A percentile compares a stretch with the other conserved stretches of the same genome.
Evolutionary conservation across 2,888 invertebrate species (phyloP).

Genomic region (Apamea epomidion): DNA sequence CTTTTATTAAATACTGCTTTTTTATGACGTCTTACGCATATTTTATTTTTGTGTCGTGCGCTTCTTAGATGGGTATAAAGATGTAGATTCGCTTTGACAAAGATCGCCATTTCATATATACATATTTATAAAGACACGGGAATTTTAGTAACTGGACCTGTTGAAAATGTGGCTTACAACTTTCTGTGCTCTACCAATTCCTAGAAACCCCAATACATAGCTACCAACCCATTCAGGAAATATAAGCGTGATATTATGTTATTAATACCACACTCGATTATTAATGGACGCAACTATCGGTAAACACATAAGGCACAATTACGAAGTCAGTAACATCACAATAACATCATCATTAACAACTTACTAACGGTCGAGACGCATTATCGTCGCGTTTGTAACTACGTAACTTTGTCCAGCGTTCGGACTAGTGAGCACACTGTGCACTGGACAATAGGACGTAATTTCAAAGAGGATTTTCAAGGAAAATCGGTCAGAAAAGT

Average conservation of each 20-base stretch:
- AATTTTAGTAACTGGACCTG: too few relatives aligned
- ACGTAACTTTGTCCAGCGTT: constrained; percentile 39
- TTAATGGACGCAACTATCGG: constrained; percentile 3
- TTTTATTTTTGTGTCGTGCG: too few relatives aligned
- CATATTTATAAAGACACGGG: too few relatives aligned
- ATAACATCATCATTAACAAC: constrained; percentile 27
- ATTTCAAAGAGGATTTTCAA: background rate
- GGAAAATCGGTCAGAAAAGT: too few relatives aligned
- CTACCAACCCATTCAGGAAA: background rate
- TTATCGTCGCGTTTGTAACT: constrained; percentile 16
- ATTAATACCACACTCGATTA: constrained; percentile 14
- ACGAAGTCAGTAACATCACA: constrained; percentile 9
- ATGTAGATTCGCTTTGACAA: too few relatives aligned
- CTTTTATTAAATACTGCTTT: too few relatives aligned
- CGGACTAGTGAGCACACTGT: constrained; percentile 2
- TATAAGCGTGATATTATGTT: background rate
- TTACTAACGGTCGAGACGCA: constrained; percentile 6
- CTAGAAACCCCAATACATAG: too few relatives aligned
- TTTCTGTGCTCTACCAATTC: too few relatives aligned
- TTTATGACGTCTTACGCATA: too few relatives aligned
- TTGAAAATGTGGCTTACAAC: too few relatives aligned
- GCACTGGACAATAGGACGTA: background rate
- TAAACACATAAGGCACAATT: background rate
- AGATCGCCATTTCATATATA: too few relatives aligned
- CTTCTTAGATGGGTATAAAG: too few relatives aligned